Conservation (phyloP, 35 echinoderm and acorn worm species). For the Apostichopus japonicus region DNA sequence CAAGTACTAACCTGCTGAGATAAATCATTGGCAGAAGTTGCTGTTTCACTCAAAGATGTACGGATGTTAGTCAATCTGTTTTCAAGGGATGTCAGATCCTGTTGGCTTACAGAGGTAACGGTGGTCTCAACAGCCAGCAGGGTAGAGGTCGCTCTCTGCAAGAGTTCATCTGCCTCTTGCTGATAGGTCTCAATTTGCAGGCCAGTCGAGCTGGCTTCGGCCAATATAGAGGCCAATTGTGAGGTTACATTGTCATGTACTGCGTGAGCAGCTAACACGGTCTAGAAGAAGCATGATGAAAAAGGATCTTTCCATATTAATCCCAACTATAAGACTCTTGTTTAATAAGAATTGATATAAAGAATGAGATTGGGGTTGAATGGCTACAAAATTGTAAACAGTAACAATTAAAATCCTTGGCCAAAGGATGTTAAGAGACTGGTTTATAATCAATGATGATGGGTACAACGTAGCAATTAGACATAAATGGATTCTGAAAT, state of each 20-base stretch:
- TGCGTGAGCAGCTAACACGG: conserved; percentile 60
- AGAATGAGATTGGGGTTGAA: too few relatives aligned
- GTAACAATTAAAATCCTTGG: too few relatives aligned
- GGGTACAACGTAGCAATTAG: too few relatives aligned
- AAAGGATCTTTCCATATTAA: too few relatives aligned
- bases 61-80: not conserved
- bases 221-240: conserved; percentile 61
- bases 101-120: conserved; percentile 14
- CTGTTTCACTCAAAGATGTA: not conserved
- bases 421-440: too few relatives aligned
- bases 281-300: conserved; percentile 31
- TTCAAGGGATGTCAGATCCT: conserved; percentile 4
- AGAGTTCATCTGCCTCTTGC: not conserved
- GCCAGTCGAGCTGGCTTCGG: conserved; percentile 40
- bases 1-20: not conserved
- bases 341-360: too few relatives aligned
- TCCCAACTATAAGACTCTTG: too few relatives aligned
- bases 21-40: not conserved
- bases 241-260: conserved; percentile 84
- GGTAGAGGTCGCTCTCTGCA: not conserved
- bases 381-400: too few relatives aligned
- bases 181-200: conserved; percentile 6
- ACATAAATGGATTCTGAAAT: too few relatives aligned
- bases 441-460: too few relatives aligned
- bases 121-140: not conserved